These are phyloP conservation scores for Ophion costatus DNA, from an alignment of 2,888 invertebrate genomes.

Conservation along the genomic window DNA sequence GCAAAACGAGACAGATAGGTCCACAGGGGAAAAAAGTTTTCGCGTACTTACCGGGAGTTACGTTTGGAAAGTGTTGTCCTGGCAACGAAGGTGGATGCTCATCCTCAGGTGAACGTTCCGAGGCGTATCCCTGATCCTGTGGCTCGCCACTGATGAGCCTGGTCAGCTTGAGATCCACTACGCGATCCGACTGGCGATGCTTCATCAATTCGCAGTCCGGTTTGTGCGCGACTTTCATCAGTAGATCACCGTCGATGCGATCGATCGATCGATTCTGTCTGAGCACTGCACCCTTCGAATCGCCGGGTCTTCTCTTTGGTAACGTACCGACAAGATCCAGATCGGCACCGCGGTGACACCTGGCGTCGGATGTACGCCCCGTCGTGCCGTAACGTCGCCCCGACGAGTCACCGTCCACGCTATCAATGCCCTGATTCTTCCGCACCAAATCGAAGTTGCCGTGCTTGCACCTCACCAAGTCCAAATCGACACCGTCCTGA, in stretches of 20 bases:
- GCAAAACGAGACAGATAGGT: neutral
- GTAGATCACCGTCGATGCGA: constrained; percentile 68
- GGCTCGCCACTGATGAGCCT: constrained; percentile 78
- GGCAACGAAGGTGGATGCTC: constrained; percentile 89
- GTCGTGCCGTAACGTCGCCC: constrained; percentile 70
- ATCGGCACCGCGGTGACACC: constrained; percentile 74
- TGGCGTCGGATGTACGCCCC: constrained; percentile 64
- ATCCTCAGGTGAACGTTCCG: constrained; percentile 91
- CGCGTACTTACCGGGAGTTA: constrained; percentile 87
- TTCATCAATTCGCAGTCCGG: constrained; percentile 79
- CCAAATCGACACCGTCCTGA: constrained; percentile 78
- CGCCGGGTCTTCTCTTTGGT: constrained; percentile 74
- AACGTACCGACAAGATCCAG: constrained; percentile 78
- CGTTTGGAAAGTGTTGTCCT: constrained; percentile 87
- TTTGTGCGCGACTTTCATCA: constrained; percentile 78
- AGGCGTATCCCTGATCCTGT: constrained; percentile 90
- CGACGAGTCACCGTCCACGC: constrained; percentile 69
- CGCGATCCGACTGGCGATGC: constrained; percentile 73
- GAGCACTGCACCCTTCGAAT: constrained; percentile 62
- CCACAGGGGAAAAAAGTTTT: neutral
- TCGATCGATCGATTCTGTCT: constrained; percentile 61
- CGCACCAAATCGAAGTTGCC: constrained; percentile 76
- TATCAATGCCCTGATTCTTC: constrained; percentile 73
- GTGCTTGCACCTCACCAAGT: constrained; percentile 78
- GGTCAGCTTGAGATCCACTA: constrained; percentile 76